These are phyloP conservation scores for Aethina tumida DNA, from an alignment of 1,140 invertebrate species.

Conservation along the genomic window DNA sequence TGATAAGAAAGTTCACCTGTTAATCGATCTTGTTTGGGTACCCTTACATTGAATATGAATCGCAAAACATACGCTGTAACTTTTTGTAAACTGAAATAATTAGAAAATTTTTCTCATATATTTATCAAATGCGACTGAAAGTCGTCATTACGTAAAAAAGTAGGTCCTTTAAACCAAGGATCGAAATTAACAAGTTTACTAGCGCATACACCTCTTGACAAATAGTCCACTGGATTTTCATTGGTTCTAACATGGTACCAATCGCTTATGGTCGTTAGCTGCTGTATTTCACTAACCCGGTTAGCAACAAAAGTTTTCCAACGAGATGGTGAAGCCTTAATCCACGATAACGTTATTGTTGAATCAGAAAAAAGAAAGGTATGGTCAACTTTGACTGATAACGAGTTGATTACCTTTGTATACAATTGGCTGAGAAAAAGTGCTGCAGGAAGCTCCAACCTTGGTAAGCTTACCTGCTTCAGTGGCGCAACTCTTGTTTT, in stretches of 20 bases:
- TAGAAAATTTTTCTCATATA: slow-evolving; percentile 8
- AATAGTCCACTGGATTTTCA: slow-evolving; percentile 31
- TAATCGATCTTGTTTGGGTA: neutral
- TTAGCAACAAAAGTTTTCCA: slow-evolving; percentile 20
- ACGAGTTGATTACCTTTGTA: slow-evolving; percentile 8
- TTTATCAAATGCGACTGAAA: slow-evolving; percentile 4
- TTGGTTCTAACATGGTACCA: slow-evolving; percentile 30
- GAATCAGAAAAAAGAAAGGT: slow-evolving; percentile 11
- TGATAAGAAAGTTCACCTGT: slow-evolving; percentile 3
- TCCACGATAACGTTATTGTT: slow-evolving; percentile 12
- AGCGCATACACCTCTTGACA: slow-evolving; percentile 27
- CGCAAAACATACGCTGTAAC: slow-evolving; percentile 8
- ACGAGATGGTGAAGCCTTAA: slow-evolving; percentile 6
- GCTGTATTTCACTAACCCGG: slow-evolving; percentile 27
- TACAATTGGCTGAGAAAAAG: slow-evolving; percentile 22
- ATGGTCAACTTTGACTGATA: slow-evolving; percentile 3
- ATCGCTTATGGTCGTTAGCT: slow-evolving; percentile 12
- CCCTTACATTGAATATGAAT: slow-evolving; percentile 6
- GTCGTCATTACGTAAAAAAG: slow-evolving; percentile 11
- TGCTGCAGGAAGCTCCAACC: slow-evolving; percentile 37
- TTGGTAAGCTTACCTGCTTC: slow-evolving; percentile 36
- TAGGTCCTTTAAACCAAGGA: slow-evolving; percentile 34
- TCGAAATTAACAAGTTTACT: slow-evolving; percentile 17
- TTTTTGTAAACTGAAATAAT: slow-evolving; percentile 10
- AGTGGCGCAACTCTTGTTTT: slow-evolving; percentile 38